Evolutionary conservation across 2,888 invertebrate genomes (phyloP), one percentile per base, ranked within the genome.

Genomic region (Drosophila parthenogenetica): DNA sequence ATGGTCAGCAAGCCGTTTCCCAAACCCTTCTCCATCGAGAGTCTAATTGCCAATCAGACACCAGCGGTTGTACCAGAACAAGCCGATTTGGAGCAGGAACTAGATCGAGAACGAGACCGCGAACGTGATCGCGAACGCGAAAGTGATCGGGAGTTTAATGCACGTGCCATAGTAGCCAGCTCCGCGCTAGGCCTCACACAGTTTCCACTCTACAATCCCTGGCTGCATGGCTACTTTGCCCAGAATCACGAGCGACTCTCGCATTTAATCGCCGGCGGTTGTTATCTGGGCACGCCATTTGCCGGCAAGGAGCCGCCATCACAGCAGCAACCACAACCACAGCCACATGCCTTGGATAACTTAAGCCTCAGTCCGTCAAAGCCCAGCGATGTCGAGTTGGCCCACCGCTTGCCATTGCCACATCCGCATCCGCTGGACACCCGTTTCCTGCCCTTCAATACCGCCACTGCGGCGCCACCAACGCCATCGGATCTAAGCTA

Each of bases 21-120:
- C 5, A 92, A 92, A 66, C 91, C 92, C n/a, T 92, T 92, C 71
- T 92, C 92, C 14, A 92, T 92, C 62, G 92, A 92, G 79, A 92
- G 90, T 73, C 75, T 92, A 66, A 92, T 92, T 70, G 90, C 92
- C 32, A 91, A 88, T 73, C 90, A 89, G 62, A 86, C 82, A 48
- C 77, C 81, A 68, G 77, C 74, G 29, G 68, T 51, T 55, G 46
- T 42, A 10, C 42, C 67, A 19, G 55, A 62, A 35, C 55, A 55
- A 10, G 25, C 22, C 13, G 64, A 63, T 8, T 29, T 29, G 7
- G 62, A 73, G 25, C 48, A 35, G 43, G 61, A 77, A 25, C 39
- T 40, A 53, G 62, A 72, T 5, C 42, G 48, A 22, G 61, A 39
- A 46, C 57, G 14, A 1, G 63, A 63, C 1, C 43, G 35, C 0